A percentile compares a stretch with the other conserved stretches of the same genome.
phyloP scores from a whole-genome alignment of 2,888 invertebrate genomes.

The Baronia brevicornis region DNA sequence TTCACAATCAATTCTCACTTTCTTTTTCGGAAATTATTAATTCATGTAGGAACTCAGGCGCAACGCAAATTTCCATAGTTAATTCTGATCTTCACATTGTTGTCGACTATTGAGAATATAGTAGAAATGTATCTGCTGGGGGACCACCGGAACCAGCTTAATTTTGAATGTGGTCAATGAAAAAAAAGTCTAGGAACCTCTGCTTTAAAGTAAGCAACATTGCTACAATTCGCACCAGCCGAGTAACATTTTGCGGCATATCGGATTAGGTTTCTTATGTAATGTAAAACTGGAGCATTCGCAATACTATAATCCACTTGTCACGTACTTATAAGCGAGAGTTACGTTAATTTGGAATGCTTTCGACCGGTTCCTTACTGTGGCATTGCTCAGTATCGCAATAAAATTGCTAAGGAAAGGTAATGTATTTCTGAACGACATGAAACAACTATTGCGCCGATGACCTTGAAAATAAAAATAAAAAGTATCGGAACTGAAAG shows the following conservation, averaged over 20 bases:
- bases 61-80: too few relatives aligned
- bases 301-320: constrained; percentile 28
- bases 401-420: constrained; percentile 10
- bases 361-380: constrained; percentile 3
- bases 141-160: too few relatives aligned
- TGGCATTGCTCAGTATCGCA: constrained; percentile 7
- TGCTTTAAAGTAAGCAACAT: constrained; percentile 13
- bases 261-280: constrained; percentile 50
- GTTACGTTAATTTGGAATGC: constrained; percentile 15
- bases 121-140: too few relatives aligned
- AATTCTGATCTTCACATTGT: too few relatives aligned
- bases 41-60: too few relatives aligned
- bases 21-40: too few relatives aligned
- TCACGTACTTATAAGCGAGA: constrained; percentile 16
- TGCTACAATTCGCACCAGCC: constrained; percentile 15
- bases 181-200: constrained; percentile 11
- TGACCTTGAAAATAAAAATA: too few relatives aligned
- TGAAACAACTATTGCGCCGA: too few relatives aligned
- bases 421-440: too few relatives aligned
- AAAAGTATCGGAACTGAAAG: too few relatives aligned
- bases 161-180: constrained; percentile 4
- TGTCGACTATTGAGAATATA: too few relatives aligned
- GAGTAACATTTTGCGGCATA: constrained; percentile 32
- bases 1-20: too few relatives aligned
- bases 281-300: constrained; percentile 52